Evolutionary conservation across 2,113 vertebrate genomes (phyloP), one percentile per base, ranked within the genome.

Genomic region (Equus quagga): DNA sequence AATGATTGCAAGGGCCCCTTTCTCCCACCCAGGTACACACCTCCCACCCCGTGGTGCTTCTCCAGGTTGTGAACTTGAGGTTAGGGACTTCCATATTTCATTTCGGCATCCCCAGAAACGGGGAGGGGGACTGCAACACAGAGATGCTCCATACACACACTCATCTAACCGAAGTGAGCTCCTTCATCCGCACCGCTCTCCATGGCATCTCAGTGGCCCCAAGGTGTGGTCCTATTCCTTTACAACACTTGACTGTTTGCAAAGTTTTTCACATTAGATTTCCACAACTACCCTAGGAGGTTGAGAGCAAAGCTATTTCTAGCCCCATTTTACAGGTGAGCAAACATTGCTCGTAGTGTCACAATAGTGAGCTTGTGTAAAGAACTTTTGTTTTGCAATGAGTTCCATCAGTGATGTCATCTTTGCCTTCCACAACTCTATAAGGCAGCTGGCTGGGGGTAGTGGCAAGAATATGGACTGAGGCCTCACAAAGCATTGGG

Each of bases 321-420:
- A 73, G 75, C 31, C 72, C 72, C 6, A 18, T 60, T 46, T 76
- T 75, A 73, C 88, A 81, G 82, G 91, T 6, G 28, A 95, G 94
- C 67, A 95, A 92, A 95, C 76, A 88, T 79, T 86, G 65, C 69
- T 64, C 23, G 15, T 0, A 12, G 8, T 10, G n/a, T 67, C n/a
- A 46, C 56, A 72, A 73, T 4, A 36, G 76, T 2, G 31, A 24
- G 58, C 83, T 76, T 17, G 18, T 36, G 28, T 86, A 81, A 89
- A 83, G 96, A 73, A 41, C 69, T 54, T 91, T 36, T 82, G 58
- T 84, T 94, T 83, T 76, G 51, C 83, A 75, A 69, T 94, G 70
- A 81, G 60, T 26, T 79, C 62, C 60, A 33, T 64, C 31, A 13
- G 0, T 14, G 58, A 78, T 65, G 65, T 24, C 46, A 54, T 12